Evolutionary conservation across 2,797 vertebrate genomes (phyloP), one percentile per base, ranked within the genome.

Genomic region (Epinephelus coioides): DNA sequence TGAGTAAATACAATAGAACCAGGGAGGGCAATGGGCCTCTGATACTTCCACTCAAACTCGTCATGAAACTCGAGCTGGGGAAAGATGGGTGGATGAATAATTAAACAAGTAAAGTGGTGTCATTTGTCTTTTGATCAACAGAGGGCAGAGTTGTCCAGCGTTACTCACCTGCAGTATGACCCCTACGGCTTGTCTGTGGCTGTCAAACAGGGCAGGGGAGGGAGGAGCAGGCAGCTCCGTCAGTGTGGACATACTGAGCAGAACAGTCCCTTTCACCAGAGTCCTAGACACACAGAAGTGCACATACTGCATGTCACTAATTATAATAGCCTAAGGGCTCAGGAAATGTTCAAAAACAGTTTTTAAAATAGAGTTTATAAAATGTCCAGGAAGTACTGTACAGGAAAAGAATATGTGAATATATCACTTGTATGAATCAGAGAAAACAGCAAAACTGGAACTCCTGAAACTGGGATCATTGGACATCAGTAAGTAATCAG

Each of bases 81-180:
- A 70, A 14, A 18, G 1, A 51, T 11, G 10, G 14, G 3, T 50
- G 14, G 51, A 27, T 6, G 18, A 71, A 21, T 2, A 19, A 21
- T 1, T 23, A 1, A 69, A 23, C 5, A 12, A 40, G 53, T 34
- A 8, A 60, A 27, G 66, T 21, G 47, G 34, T 55, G 47, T 34
- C 0, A 0, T 59, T 59, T 61, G 21, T 50, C 11, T 71, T 80
- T 63, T 44, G n/a, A n/a, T 57, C 81, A 84, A 12, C 27, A 86
- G 78, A 61, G 62, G 80, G 76, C 54, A 56, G 74, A 21, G n/a
- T 18, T 47, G 40, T 60, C n/a, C 11, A 18, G 25, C 19, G 6
- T 19, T 61, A 60, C 86, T 85, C 51, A 95, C 95, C 92, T 95
- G 94, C 63, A 96, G 63, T 19, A 95, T 91, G 72, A 94, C 91